Evolutionary conservation across 2,113 vertebrate genomes (phyloP).

Genomic region (Laterallus jamaicensis): DNA sequence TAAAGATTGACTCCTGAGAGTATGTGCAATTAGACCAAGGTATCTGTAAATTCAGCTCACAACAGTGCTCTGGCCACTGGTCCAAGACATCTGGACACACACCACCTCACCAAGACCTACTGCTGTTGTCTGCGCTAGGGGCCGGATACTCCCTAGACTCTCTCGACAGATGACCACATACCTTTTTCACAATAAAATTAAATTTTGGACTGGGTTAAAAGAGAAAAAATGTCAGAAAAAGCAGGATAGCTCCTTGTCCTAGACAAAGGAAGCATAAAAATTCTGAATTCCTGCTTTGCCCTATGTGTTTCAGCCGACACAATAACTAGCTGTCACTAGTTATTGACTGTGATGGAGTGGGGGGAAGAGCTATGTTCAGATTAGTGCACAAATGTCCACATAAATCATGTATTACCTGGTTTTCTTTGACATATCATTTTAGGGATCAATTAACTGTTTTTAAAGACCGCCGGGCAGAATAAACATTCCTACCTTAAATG

Average conservation of each 20-base stretch:
- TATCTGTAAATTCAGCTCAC: neutral
- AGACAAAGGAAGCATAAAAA: neutral
- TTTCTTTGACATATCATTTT: neutral
- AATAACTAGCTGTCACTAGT: neutral
- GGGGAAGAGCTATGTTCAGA: neutral
- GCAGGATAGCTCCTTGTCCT: neutral
- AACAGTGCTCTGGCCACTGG: neutral
- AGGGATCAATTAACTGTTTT: neutral
- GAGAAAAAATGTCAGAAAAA: neutral
- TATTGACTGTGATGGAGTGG: too few relatives aligned
- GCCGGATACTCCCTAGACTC: neutral
- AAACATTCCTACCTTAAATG: neutral
- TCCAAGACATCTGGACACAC: neutral
- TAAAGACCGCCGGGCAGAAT: neutral
- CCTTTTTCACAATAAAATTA: neutral
- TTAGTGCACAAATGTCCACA: neutral
- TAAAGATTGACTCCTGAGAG: neutral
- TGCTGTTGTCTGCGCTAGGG: neutral
- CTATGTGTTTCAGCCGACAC: neutral
- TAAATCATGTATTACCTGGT: neutral
- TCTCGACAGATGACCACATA: neutral
- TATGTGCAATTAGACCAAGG: neutral
- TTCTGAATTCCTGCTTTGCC: neutral
- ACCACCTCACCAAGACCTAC: accelerated
- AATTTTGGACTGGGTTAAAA: neutral